Evolutionary conservation across 2,113 vertebrate species (phyloP).

Genomic region (Tiliqua scincoides): DNA sequence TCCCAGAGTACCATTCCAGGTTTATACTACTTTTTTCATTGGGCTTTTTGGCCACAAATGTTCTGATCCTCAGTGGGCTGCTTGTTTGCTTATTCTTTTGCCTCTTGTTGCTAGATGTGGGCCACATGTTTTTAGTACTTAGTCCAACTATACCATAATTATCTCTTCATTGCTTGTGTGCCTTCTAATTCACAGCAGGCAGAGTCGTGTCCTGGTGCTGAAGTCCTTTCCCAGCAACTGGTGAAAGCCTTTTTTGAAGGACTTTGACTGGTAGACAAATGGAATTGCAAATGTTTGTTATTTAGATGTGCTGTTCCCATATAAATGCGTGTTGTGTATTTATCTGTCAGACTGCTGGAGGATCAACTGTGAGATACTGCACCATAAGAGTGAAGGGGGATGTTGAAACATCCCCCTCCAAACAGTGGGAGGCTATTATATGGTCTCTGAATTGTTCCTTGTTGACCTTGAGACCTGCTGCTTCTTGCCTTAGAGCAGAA

Average conservation of each 20-base stretch:
- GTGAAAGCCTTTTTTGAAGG: neutral
- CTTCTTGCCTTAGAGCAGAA: slow-evolving; percentile 1
- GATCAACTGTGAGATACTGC: neutral
- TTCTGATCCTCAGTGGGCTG: no score
- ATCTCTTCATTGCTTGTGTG: no score
- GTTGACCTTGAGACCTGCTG: fast-evolving
- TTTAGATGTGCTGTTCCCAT: neutral
- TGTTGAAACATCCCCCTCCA: neutral
- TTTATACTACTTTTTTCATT: no score
- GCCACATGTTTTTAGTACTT: no score
- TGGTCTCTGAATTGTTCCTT: neutral
- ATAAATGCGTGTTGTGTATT: neutral
- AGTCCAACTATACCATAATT: no score
- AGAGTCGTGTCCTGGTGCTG: neutral
- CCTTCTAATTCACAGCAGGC: neutral
- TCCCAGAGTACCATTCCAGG: no score
- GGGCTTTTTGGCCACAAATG: no score
- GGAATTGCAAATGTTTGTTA: neutral
- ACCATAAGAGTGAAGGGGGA: neutral
- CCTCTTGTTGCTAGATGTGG: no score
- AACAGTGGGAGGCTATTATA: neutral
- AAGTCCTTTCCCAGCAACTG: neutral
- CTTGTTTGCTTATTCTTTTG: no score
- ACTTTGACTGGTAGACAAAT: neutral
- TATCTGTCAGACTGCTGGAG: slow-evolving; percentile 8